Evolutionary conservation across 2,113 vertebrate genomes (phyloP).

Genomic region (Corvus hawaiiensis): DNA sequence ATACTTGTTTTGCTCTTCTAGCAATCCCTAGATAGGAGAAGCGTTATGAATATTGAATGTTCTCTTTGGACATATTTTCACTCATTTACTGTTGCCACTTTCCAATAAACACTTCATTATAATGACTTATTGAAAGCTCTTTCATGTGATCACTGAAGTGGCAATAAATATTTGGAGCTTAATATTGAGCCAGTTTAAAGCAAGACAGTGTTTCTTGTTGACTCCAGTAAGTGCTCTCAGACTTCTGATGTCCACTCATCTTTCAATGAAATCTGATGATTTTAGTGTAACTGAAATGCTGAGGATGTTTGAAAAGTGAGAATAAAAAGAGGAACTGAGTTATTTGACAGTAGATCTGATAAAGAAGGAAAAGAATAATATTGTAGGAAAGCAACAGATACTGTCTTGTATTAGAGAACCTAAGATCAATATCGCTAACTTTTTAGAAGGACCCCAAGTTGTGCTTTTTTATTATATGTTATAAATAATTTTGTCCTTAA

Average conservation of each 20-base stretch:
- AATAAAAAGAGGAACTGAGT: slow-evolving; percentile 19
- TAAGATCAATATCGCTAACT: slow-evolving; percentile 44
- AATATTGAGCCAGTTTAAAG: fast-evolving
- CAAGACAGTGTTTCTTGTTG: background rate
- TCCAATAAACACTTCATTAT: background rate
- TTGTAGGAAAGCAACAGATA: slow-evolving; percentile 23
- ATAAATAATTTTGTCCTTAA: slow-evolving; percentile 33
- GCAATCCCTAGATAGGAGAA: background rate
- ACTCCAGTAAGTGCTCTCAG: background rate
- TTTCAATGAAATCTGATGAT: background rate
- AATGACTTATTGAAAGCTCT: background rate
- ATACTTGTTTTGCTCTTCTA: background rate
- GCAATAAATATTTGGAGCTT: background rate
- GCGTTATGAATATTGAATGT: background rate
- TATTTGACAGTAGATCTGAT: slow-evolving; percentile 38
- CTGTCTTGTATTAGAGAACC: slow-evolving; percentile 19
- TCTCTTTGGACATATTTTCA: background rate
- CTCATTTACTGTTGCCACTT: background rate
- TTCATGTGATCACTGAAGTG: background rate
- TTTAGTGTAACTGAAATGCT: background rate
- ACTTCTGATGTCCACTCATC: background rate
- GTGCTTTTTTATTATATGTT: slow-evolving; percentile 33
- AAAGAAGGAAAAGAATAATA: slow-evolving; percentile 47
- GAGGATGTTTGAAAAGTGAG: background rate
- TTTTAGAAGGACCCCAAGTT: slow-evolving; percentile 35